These are phyloP conservation scores for Cinclus mexicanus DNA, from an alignment of 2,113 vertebrate genomes.

Conservation along the genomic window DNA sequence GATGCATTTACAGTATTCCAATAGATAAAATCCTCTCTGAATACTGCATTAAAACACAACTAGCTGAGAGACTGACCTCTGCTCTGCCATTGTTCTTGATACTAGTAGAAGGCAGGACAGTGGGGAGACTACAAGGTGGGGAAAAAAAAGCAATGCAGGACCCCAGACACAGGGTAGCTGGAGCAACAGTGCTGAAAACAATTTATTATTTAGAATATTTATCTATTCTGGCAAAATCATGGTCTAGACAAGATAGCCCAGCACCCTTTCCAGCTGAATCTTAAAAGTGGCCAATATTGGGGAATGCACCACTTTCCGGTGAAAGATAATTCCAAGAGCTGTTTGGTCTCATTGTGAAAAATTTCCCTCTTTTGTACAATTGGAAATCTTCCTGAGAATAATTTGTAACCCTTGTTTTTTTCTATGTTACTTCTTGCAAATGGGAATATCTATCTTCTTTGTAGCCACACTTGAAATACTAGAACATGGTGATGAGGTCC, in stretches of 20 bases:
- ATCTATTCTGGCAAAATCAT: neutral
- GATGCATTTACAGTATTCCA: neutral
- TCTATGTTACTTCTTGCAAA: neutral
- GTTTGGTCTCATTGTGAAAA: neutral
- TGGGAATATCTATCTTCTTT: neutral
- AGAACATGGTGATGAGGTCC: neutral
- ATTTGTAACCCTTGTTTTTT: neutral
- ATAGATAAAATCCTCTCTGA: neutral
- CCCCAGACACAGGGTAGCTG: neutral
- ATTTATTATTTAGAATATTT: neutral
- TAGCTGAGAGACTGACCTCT: neutral
- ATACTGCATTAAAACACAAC: neutral
- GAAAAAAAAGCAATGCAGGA: neutral
- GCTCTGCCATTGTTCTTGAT: neutral
- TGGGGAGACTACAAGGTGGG: neutral
- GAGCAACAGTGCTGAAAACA: neutral
- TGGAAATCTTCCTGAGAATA: neutral
- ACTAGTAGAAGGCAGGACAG: fast-evolving
- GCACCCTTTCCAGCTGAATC: neutral
- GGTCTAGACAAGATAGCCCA: neutral
- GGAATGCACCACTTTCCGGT: neutral
- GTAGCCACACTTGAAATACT: neutral
- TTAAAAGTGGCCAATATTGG: neutral
- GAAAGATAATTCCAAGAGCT: neutral
- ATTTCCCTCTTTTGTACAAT: neutral